These are phyloP conservation scores for Cepaea nemoralis DNA, from an alignment of 1,140 invertebrate species.

Conservation along the genomic window DNA sequence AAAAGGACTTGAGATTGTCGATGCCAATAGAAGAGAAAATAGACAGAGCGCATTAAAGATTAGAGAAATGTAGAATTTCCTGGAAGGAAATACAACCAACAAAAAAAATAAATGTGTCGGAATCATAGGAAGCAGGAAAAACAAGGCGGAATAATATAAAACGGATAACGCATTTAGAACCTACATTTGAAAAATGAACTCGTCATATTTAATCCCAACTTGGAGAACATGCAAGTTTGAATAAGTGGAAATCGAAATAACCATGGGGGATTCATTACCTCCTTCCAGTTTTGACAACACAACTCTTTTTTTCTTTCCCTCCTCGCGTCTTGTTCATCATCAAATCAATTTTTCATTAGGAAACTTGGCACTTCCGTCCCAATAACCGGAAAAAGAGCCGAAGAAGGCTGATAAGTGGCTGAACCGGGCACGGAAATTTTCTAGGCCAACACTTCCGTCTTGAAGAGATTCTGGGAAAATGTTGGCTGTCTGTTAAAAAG, in stretches of 20 bases:
- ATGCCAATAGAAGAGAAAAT: not conserved
- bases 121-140: too few species aligned
- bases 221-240: constrained; percentile 8
- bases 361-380: constrained; percentile 9
- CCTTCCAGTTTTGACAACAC: not conserved
- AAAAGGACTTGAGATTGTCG: too few species aligned
- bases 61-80: not conserved
- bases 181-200: not conserved
- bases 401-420: constrained; percentile 5
- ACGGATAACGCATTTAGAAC: not conserved
- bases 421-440: not conserved
- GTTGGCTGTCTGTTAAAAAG: not conserved
- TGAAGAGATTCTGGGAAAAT: constrained; percentile 5
- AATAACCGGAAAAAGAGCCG: constrained; percentile 17
- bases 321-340: constrained; percentile 14
- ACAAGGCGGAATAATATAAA: not conserved
- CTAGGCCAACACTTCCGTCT: constrained; percentile 21
- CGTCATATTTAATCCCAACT: not conserved
- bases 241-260: constrained; percentile 8
- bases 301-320: not conserved
- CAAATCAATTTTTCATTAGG: constrained; percentile 30
- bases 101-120: not conserved
- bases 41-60: not conserved
- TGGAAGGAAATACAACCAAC: not conserved
- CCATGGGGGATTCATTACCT: constrained; percentile 12